phyloP scores from a whole-genome alignment of 2,888 invertebrate species.

The Sericinus montela region DNA sequence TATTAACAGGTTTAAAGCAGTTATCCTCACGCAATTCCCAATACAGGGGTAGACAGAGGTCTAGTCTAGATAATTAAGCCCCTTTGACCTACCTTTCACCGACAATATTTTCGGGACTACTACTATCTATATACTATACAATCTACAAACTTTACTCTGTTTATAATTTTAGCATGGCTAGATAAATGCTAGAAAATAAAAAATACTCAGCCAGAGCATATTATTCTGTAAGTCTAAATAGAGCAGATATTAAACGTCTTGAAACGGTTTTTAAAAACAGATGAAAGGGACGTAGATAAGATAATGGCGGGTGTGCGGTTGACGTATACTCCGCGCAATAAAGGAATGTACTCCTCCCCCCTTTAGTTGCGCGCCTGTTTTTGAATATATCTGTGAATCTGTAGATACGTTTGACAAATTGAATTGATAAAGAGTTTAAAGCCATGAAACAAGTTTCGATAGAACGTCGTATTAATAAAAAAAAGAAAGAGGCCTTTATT shows the following conservation, averaged over 20 bases:
- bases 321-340: slow-evolving; percentile 12
- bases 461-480: not conserved
- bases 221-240: not conserved
- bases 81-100: too few species aligned
- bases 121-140: too few species aligned
- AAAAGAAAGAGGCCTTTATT: not conserved
- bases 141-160: too few species aligned
- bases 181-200: too few species aligned
- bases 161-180: too few species aligned
- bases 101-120: too few species aligned
- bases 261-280: slow-evolving; percentile 16
- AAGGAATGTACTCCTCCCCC: slow-evolving; percentile 11
- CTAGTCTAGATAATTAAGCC: too few species aligned
- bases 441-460: slow-evolving; percentile 1
- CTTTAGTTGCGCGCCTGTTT: slow-evolving; percentile 11
- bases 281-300: slow-evolving; percentile 19
- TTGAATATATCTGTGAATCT: slow-evolving; percentile 19
- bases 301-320: slow-evolving; percentile 13
- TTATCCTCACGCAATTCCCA: too few species aligned
- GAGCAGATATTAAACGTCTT: slow-evolving; percentile 12
- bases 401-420: slow-evolving; percentile 16
- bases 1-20: too few species aligned
- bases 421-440: slow-evolving; percentile 16
- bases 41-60: too few species aligned
- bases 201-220: not conserved